Evolutionary conservation across 2,888 invertebrate genomes (phyloP).

Genomic region (Drosophila testacea): DNA sequence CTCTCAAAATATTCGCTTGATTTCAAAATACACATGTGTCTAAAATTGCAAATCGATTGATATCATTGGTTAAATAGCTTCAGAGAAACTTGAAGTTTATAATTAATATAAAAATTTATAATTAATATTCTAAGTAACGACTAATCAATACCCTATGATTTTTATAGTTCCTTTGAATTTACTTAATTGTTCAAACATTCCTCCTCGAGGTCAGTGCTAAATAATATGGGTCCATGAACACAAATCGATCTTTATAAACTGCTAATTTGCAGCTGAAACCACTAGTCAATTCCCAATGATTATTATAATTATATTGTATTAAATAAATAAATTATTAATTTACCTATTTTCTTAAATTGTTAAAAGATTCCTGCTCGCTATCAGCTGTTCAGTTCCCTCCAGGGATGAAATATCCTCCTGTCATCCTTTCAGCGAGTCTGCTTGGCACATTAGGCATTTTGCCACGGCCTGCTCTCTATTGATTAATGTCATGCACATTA

Average conservation of each 20-base stretch:
- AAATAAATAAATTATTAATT: neutral
- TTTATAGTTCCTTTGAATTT: neutral
- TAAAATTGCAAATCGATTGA: neutral
- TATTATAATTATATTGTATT: neutral
- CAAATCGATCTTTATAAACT: no score
- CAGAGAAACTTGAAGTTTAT: no score
- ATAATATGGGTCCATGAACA: no score
- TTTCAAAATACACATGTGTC: no score
- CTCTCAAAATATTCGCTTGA: no score
- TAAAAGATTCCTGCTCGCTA: neutral
- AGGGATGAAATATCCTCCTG: neutral
- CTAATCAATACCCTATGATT: no score
- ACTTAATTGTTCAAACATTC: neutral
- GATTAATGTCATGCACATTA: slow-evolving; percentile 48
- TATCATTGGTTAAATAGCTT: neutral
- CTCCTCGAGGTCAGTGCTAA: no score
- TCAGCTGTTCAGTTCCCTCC: neutral
- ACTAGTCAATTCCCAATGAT: neutral
- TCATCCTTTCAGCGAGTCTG: neutral
- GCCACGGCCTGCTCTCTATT: slow-evolving; percentile 5
- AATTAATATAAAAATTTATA: no score
- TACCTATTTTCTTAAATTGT: neutral
- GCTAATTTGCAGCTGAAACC: no score
- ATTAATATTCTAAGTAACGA: no score
- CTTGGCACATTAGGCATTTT: slow-evolving; percentile 3